Evolutionary conservation across 2,888 invertebrate species (phyloP).

Genomic region (Himalopsyche japonica): DNA sequence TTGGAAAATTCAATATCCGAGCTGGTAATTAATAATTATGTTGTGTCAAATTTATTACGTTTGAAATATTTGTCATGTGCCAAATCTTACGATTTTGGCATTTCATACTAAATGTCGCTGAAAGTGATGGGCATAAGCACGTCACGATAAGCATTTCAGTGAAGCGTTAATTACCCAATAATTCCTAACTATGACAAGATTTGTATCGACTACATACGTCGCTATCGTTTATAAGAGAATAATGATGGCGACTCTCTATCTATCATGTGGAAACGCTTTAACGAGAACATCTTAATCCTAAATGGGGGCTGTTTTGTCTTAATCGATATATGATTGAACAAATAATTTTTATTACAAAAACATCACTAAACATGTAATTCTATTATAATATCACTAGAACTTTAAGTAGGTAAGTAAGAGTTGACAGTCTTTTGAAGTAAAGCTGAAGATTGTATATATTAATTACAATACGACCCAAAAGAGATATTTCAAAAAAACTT

Average conservation of each 20-base stretch:
- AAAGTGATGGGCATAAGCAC: not conserved
- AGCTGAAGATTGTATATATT: too few species aligned
- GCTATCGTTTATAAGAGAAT: not conserved
- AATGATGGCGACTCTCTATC: not conserved
- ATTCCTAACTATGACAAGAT: conserved; percentile 9
- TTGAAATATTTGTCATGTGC: not conserved
- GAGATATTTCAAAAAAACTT: too few species aligned
- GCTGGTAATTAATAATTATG: not conserved
- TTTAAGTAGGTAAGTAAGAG: too few species aligned
- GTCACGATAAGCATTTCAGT: not conserved
- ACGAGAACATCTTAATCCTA: not conserved
- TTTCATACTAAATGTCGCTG: not conserved
- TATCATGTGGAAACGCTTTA: not conserved
- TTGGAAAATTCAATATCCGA: too few species aligned
- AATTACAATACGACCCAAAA: too few species aligned
- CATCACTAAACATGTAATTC: too few species aligned
- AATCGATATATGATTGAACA: not conserved
- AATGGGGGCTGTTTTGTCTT: not conserved
- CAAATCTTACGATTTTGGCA: not conserved
- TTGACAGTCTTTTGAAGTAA: too few species aligned
- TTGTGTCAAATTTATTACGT: not conserved
- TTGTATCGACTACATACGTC: not conserved
- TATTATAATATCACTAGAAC: too few species aligned
- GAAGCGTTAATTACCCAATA: conserved; percentile 15
- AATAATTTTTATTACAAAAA: too few species aligned